Base-by-base conservation (phyloP, 2,113 vertebrate species). In the Campylorhamphus procurvoides region DNA sequence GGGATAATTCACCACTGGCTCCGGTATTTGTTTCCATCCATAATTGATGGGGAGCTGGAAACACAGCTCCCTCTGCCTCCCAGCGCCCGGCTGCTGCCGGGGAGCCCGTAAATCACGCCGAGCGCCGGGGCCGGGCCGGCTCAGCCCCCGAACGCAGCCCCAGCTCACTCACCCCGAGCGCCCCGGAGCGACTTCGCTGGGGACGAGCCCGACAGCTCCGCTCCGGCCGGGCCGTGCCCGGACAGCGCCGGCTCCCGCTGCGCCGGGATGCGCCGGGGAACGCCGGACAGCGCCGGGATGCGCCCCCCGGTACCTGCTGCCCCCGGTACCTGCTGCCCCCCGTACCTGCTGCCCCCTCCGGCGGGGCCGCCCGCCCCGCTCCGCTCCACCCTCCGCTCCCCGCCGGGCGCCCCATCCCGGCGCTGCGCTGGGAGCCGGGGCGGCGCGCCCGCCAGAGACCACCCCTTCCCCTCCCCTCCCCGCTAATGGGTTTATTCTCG, bases 21-120 rank as follows among this genome's bases (percentile, higher is more conserved):
- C 90, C 25, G 85, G 94, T 79, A 95, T 97, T 97, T 97, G 97
- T 97, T 97, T 94, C 97, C 96, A 97, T 98, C 97, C 94, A 96
- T 97, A 98, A 97, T 94, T 96, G 96, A 98, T 96, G 87, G 92
- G 59, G 37, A 96, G 96, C 88, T 59, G 78, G 94, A 94, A 94
- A 92, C 79, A 31, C 79, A 82, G 97, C 93, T 96, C 89, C 83
- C 87, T 84, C 92, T 84, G 68, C 87, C 94, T 93, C 94, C 84
- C 92, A 74, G 92, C 66, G 81, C 94, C 87, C 73, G 81, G 58
- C 89, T n/a, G 49, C 89, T 37, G 80, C 80, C 87, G 52, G 35
- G 44, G 75, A 95, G 83, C 91, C 89, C 74, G 82, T 90, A 92
- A 95, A 93, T 93, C 89, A 89, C 95, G 56, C 81, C 76, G 78